Evolutionary conservation across 2,888 invertebrate species (phyloP), one percentile per base, ranked within the genome.

Genomic region (Leptogaster cylindrica): DNA sequence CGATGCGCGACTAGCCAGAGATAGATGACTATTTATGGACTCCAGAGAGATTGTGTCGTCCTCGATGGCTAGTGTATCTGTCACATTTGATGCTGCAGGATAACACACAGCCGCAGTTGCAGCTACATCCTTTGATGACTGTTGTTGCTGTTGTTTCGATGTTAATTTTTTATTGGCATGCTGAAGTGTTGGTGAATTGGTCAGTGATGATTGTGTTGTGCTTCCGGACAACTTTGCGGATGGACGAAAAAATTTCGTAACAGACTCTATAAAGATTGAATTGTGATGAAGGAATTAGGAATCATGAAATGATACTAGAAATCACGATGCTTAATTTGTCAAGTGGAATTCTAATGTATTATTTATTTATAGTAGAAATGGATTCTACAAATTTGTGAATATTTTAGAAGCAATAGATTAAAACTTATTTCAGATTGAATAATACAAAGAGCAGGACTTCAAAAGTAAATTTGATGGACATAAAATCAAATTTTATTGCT

Each of bases 231-330:
- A 48, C 65, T 51, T 27, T 51, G 75, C 71, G 69, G 78, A 76
- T 69, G 78, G 76, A 70, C 80, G 79, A 75, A 80, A 80, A 66
- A 80, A 77, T 76, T 80, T 80, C 71, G 78, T 79, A 75, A 80
- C 77, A 71, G 79, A 79, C 74, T 79, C 80, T 71, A 77, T 36
- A 46, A 64, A 18, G 46, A 20, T 16, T 16, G 20, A 16, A 46
- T 16, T 46, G 7, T 18, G 18, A 46, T n/a, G n/a, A n/a, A n/a
- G n/a, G n/a, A n/a, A n/a, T n/a, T n/a, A n/a, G n/a, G n/a, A n/a
- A n/a, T n/a, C n/a, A n/a, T n/a, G n/a, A n/a, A n/a, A n/a, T n/a
- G n/a, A n/a, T n/a, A n/a, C n/a, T n/a, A n/a, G n/a, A n/a, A n/a
- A n/a, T n/a, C n/a, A n/a, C n/a, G n/a, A n/a, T n/a, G n/a, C n/a